Conservation (phyloP, 2,888 invertebrate genomes). For the Drosophila mercatorum region DNA sequence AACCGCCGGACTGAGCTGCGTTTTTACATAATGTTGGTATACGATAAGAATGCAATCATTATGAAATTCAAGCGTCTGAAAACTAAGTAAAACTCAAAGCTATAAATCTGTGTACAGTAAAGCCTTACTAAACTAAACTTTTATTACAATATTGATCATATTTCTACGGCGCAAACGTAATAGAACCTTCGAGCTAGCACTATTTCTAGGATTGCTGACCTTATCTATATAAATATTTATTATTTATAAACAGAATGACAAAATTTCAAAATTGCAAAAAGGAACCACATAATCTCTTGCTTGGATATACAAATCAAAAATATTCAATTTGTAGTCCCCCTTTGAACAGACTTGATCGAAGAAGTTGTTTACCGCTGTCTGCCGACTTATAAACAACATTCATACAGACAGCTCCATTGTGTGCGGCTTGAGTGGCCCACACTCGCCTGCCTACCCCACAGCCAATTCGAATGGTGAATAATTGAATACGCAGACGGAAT, state of each 20-base stretch:
- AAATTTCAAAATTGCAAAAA: neutral
- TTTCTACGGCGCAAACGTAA: too few relatives aligned
- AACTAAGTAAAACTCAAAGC: neutral
- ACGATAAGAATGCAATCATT: neutral
- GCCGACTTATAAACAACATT: conserved; percentile 5
- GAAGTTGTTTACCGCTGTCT: neutral
- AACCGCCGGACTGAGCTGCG: neutral
- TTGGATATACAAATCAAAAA: neutral
- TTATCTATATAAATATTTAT: neutral
- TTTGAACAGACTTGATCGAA: neutral
- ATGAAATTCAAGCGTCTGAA: neutral
- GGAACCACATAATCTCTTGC: neutral
- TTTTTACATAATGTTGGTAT: neutral
- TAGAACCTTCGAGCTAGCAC: too few relatives aligned
- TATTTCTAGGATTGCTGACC: too few relatives aligned
- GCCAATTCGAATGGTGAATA: conserved; percentile 1
- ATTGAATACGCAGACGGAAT: conserved; percentile 3
- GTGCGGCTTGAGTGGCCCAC: neutral
- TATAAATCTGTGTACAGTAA: neutral
- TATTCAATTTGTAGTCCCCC: neutral
- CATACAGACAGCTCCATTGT: conserved; percentile 10
- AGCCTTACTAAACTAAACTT: too few relatives aligned
- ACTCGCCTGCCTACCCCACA: neutral
- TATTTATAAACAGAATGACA: neutral
- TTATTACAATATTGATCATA: too few relatives aligned